Evolutionary conservation across 1,140 invertebrate species (phyloP).

Genomic region (Heliconius eleuchia): DNA sequence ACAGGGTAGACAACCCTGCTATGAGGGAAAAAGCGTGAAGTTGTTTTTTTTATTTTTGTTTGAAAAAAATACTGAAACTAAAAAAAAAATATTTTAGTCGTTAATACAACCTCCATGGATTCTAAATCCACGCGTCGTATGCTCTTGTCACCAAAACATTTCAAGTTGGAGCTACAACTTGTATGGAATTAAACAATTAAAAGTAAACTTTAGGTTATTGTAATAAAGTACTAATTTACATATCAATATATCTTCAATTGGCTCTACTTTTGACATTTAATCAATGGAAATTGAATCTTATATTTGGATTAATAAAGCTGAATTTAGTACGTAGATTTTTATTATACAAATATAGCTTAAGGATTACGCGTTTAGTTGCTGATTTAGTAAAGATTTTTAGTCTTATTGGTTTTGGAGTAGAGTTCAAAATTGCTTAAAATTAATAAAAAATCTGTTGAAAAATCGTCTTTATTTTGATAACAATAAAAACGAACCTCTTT

Average conservation of each 20-base stretch:
- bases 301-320: background rate
- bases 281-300: constrained; percentile 34
- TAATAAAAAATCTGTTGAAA: background rate
- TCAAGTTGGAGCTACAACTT: constrained; percentile 54
- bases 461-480: background rate
- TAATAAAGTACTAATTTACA: constrained; percentile 50
- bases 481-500: background rate
- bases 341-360: background rate
- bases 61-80: too few species aligned
- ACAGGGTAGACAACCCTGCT: background rate
- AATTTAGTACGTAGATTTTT: background rate
- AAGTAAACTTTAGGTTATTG: constrained; percentile 33
- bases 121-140: constrained; percentile 44
- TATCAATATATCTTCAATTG: constrained; percentile 30
- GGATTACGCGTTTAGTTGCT: background rate
- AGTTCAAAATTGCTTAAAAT: background rate
- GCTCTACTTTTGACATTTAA: background rate
- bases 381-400: background rate
- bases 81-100: too few species aligned
- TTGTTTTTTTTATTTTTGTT: background rate
- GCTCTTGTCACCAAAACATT: constrained; percentile 76
- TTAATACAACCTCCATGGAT: constrained; percentile 40
- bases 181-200: constrained; percentile 32
- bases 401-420: background rate
- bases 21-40: background rate